Conservation (phyloP, 2,797 vertebrate species). For the Hypotaenidia philippensis region DNA sequence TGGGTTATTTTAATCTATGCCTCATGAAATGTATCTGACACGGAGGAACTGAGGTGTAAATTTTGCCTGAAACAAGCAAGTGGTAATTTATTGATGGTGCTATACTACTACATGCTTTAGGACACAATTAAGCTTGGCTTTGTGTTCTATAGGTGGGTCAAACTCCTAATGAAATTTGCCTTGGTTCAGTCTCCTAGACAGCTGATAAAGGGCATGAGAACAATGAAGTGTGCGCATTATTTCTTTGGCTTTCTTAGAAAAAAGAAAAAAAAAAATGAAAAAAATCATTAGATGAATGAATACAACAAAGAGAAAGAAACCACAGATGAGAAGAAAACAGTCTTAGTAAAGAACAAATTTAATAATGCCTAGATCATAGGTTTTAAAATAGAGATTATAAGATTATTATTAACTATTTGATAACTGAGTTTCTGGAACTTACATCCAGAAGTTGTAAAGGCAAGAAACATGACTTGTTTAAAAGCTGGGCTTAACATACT, state of each 20-base stretch:
- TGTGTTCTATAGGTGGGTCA: background rate
- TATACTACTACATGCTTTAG: background rate
- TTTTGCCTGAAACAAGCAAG: background rate
- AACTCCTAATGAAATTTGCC: background rate
- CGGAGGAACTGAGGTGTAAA: background rate
- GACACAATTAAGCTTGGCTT: background rate
- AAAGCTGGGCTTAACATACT: background rate
- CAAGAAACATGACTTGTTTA: background rate
- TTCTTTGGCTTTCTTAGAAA: background rate
- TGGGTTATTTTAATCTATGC: background rate
- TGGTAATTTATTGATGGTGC: background rate
- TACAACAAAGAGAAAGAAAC: background rate
- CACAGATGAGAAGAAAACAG: background rate
- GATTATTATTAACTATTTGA: background rate
- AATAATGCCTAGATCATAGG: background rate
- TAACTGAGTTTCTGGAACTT: background rate
- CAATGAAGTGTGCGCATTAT: background rate
- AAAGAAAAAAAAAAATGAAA: background rate
- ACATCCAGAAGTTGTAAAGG: accelerated
- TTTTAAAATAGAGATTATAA: background rate
- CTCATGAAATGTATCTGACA: background rate
- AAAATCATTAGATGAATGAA: background rate
- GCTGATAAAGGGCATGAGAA: background rate
- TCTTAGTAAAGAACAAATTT: background rate
- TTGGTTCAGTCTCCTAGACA: background rate